A percentile compares a stretch with the other conserved stretches of the same genome.
Conservation (phyloP, 1,140 invertebrate genomes). For the Daktulosphaira vitifoliae region DNA sequence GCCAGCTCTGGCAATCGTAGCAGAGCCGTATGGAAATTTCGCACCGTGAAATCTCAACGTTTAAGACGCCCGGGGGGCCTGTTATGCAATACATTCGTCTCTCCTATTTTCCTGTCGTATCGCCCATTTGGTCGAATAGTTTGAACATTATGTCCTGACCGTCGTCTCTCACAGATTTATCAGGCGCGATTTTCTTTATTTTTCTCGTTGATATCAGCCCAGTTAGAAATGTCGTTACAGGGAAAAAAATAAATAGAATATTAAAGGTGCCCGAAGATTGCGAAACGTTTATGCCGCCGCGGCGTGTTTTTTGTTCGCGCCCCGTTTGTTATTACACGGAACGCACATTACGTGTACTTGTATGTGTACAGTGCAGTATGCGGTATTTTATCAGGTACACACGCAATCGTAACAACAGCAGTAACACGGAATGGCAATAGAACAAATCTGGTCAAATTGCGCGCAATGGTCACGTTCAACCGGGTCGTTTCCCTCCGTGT, state of each 20-base stretch:
- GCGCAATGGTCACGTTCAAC: slow-evolving; percentile 19
- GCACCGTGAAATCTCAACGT: not conserved
- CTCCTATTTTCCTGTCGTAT: too few species aligned
- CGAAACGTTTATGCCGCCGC: too few species aligned
- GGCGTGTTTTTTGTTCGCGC: not conserved
- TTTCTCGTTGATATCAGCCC: too few species aligned
- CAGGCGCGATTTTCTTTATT: too few species aligned
- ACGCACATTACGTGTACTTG: not conserved
- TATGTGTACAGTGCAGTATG: not conserved
- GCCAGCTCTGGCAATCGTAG: too few species aligned
- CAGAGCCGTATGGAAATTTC: too few species aligned
- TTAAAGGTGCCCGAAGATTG: too few species aligned
- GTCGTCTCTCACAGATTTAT: too few species aligned
- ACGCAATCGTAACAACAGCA: not conserved
- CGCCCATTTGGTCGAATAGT: too few species aligned
- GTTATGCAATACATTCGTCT: not conserved
- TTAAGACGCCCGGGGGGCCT: slow-evolving; percentile 11
- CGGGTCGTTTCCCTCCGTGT: not conserved
- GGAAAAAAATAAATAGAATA: too few species aligned
- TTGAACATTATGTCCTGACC: too few species aligned
- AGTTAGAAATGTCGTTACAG: too few species aligned
- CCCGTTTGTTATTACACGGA: not conserved
- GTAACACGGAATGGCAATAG: not conserved
- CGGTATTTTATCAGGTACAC: slow-evolving; percentile 21
- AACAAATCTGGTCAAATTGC: slow-evolving; percentile 27